These are phyloP conservation scores for Chaunax sp. DNA, from an alignment of 2,797 vertebrate genomes.

Conservation along the genomic window DNA sequence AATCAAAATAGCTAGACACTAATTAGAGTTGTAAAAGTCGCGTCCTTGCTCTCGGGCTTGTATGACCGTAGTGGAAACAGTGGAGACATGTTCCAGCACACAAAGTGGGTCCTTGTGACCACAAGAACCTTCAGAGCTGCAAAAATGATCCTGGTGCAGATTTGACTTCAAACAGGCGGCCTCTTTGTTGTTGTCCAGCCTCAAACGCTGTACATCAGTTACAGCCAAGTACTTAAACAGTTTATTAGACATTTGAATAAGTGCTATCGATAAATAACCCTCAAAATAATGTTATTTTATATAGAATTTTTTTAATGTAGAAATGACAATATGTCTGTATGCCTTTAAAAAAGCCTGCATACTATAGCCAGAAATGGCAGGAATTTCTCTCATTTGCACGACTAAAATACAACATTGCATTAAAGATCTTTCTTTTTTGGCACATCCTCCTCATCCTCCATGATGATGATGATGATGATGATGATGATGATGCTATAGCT, in stretches of 20 bases:
- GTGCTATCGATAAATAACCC: slow-evolving; percentile 16
- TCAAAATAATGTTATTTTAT: no score
- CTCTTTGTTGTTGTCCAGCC: slow-evolving; percentile 11
- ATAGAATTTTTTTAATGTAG: no score
- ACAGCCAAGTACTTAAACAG: slow-evolving; percentile 1
- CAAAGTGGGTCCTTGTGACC: slow-evolving; percentile 53
- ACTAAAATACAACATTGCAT: neutral
- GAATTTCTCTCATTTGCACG: no score
- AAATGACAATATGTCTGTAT: no score
- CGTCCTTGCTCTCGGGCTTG: slow-evolving; percentile 71
- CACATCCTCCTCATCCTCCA: neutral
- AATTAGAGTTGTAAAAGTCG: slow-evolving; percentile 70
- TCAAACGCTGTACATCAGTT: slow-evolving; percentile 17
- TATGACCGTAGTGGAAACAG: slow-evolving; percentile 58
- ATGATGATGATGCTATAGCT: no score
- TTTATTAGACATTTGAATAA: slow-evolving; percentile 24
- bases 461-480: no score
- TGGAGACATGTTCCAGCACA: slow-evolving; percentile 37
- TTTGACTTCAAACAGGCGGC: slow-evolving; percentile 20
- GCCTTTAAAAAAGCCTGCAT: no score
- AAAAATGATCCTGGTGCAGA: slow-evolving; percentile 33
- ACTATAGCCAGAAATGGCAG: no score
- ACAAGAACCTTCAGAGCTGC: slow-evolving; percentile 27
- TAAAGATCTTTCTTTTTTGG: no score
- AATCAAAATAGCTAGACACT: slow-evolving; percentile 66